Percentiles rank a stretch among this genome's conserved stretches.
Evolutionary conservation across 2,888 invertebrate genomes (phyloP).

Genomic region (Ypsolopha sequella): DNA sequence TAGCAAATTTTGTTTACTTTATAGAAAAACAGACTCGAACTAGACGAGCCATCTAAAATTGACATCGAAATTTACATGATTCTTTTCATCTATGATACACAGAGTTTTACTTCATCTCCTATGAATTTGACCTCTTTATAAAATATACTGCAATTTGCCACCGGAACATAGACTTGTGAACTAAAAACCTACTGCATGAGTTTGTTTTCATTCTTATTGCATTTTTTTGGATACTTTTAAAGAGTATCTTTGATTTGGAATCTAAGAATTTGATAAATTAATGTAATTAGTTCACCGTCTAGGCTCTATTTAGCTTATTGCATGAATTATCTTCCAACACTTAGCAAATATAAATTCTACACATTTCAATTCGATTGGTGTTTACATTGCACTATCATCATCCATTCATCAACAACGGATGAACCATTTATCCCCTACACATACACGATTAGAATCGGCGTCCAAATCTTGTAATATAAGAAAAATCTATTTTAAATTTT

Average conservation of each 20-base stretch:
- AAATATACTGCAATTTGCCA: constrained; percentile 35
- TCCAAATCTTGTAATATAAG: constrained; percentile 27
- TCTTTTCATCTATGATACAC: constrained; percentile 59
- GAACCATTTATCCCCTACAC: constrained; percentile 6
- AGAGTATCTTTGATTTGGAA: too few relatives aligned
- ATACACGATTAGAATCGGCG: constrained; percentile 23
- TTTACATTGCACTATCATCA: constrained; percentile 35
- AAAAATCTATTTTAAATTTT: constrained; percentile 35
- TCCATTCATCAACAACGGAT: too few relatives aligned
- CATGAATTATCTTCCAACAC: too few relatives aligned
- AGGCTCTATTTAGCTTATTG: too few relatives aligned
- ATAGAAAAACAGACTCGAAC: constrained; percentile 46
- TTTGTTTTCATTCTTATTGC: too few relatives aligned
- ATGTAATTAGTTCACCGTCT: too few relatives aligned
- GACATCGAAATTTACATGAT: constrained; percentile 66
- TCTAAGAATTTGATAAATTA: too few relatives aligned
- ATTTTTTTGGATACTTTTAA: too few relatives aligned
- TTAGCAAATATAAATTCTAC: constrained; percentile 22
- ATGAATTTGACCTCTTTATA: constrained; percentile 63
- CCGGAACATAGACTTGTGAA: constrained; percentile 1
- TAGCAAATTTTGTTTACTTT: constrained; percentile 41
- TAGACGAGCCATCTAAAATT: constrained; percentile 55
- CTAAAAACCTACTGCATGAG: too few relatives aligned
- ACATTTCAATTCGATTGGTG: constrained; percentile 48
- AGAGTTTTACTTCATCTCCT: constrained; percentile 33